Evolutionary conservation across 2,888 invertebrate species (phyloP).

Genomic region (Tenthredo amoena): DNA sequence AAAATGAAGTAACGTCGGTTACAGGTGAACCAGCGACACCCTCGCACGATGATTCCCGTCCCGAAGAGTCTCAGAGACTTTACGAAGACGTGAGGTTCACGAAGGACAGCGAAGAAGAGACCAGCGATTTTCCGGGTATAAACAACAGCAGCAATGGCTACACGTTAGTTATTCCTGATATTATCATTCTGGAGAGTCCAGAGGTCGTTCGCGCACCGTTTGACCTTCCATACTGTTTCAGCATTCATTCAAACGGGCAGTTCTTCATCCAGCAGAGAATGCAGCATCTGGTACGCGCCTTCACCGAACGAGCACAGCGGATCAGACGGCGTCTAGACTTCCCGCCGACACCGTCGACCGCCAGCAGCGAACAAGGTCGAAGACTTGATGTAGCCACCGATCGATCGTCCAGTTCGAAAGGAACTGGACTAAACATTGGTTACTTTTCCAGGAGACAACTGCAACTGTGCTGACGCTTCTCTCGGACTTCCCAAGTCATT

Average conservation of each 20-base stretch:
- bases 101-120: slow-evolving; percentile 27
- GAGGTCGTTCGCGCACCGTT: not conserved
- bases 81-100: not conserved
- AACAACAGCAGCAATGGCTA: slow-evolving; percentile 38
- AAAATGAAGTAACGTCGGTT: not conserved
- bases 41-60: not conserved
- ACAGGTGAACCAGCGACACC: slow-evolving; percentile 46
- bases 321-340: slow-evolving; percentile 82
- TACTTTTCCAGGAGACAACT: slow-evolving; percentile 35
- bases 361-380: slow-evolving; percentile 78
- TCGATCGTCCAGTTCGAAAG: not conserved
- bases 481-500: slow-evolving; percentile 53
- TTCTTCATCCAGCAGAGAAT: slow-evolving; percentile 77
- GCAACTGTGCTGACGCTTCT: slow-evolving; percentile 33
- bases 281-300: slow-evolving; percentile 82
- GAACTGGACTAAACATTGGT: not conserved
- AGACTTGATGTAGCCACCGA: not conserved
- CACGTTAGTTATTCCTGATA: not conserved
- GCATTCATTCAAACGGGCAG: slow-evolving; percentile 58
- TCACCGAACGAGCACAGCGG: slow-evolving; percentile 81
- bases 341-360: slow-evolving; percentile 83
- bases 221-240: slow-evolving; percentile 4
- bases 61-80: slow-evolving; percentile 5
- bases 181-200: not conserved
- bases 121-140: slow-evolving; percentile 13